Base-by-base conservation (phyloP, 1,140 invertebrate genomes). In the Liolophura sinensis region DNA sequence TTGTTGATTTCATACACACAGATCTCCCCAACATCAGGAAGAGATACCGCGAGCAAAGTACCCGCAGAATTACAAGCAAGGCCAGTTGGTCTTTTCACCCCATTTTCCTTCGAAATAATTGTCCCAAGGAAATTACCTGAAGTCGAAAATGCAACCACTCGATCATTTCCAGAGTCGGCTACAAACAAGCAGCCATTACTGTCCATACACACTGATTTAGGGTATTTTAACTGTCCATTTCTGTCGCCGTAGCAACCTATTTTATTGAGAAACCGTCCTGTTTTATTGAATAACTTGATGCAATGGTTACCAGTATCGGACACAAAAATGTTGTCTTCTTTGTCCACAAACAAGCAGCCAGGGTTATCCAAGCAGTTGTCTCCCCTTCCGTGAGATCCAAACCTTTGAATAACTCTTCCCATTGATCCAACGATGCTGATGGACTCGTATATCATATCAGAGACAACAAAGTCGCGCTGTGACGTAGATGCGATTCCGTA, bases 151-250 rank as follows among this genome's bases (percentile, higher is more conserved):
- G 99, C 94, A 85, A 98, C 95, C 73, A 98, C 94, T 46, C 97
- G 89, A 84, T 98, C 98, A 87, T 99, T 99, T 22, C 97, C 97
- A 12, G 93, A 95, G 84, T 99, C 96, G 11, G 94, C 96, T 12
- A 99, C 95, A 72, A 95, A 90, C 76, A 99, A 96, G 85, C 94
- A 96, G 12, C 96, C 96, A 82, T 96, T 92, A 79, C 95, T 93
- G 82, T 98, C 96, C 16, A 98, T 94, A 22, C 95, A 94, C 73
- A 98, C 94, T 86, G 97, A 98, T 82, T 97, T 94, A 16, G 96
- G 96, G 86, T 97, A 94, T 79, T 97, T 94, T 62, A 99, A 86
- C 80, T 96, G 94, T 16, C 75, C 73, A 7, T 60, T 50, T 22
- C 47, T 57, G 24, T 68, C 66, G 11, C 76, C 75, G 31, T 73